phyloP scores from a whole-genome alignment of 2,113 vertebrate genomes.

The Seriola rivoliana region DNA sequence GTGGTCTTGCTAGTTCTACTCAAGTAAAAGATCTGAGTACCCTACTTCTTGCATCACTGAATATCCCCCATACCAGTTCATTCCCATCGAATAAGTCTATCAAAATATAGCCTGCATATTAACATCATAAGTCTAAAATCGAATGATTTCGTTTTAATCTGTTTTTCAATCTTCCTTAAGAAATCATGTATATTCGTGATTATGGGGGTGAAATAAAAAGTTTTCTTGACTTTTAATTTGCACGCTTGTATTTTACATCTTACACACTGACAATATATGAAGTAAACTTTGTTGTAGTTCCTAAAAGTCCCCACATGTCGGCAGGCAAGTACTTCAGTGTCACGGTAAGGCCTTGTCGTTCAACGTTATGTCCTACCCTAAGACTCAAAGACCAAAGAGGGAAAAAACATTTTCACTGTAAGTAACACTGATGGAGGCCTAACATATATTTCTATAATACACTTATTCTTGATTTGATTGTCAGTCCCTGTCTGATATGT shows the following conservation, averaged over 20 bases:
- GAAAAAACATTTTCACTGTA: too few relatives aligned
- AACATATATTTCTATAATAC: neutral
- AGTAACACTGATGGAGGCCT: too few relatives aligned
- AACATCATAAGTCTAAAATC: neutral
- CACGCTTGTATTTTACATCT: neutral
- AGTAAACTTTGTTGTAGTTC: constrained; percentile 55
- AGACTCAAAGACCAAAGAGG: too few relatives aligned
- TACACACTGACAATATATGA: neutral
- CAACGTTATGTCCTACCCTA: too few relatives aligned
- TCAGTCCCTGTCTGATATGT: neutral
- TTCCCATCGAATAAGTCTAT: neutral
- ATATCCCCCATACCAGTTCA: neutral
- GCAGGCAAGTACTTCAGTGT: constrained; percentile 54
- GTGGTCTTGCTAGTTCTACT: too few relatives aligned
- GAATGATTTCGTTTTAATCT: neutral
- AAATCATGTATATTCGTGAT: neutral
- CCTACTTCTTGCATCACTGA: neutral
- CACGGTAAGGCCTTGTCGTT: neutral
- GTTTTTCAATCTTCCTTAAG: neutral
- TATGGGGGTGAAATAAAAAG: neutral
- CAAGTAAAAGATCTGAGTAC: too few relatives aligned
- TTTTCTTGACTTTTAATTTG: neutral
- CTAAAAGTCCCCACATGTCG: constrained; percentile 58
- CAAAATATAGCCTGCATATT: neutral
- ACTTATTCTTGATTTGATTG: neutral